Base-by-base conservation (phyloP, 2,888 invertebrate genomes). In the Phaedon cochleariae region DNA sequence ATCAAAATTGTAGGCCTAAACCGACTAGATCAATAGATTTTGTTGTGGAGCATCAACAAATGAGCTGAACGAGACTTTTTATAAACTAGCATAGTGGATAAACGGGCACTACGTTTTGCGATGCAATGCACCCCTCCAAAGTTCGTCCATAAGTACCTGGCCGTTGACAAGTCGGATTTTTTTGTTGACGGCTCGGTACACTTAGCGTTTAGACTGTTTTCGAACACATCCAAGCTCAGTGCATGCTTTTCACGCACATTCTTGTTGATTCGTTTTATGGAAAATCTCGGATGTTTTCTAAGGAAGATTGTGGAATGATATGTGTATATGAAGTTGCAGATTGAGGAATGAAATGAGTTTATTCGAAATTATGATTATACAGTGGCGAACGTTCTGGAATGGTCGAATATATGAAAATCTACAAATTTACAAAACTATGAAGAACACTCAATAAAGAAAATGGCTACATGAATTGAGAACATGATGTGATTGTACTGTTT, bases 61-160 rank as follows among this genome's bases (percentile, higher is more conserved):
- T 59, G 59, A 49, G 61, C 59, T 53, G 45, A 45, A 31, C 51
- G 53, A 63, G 12, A 57, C 45, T 34, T 58, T 63, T 59, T 59
- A 52, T 64, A 62, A 66, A 69, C 73, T 80, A 79, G 76, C 67
- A 72, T 79, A 80, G 78, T 77, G 76, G 76, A 73, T 69, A 73
- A 34, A 73, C 78, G 76, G 82, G 83, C 83, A 83, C 83, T 82
- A 82, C 81, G 74, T 79, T 79, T 73, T 71, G 81, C 81, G 78
- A 41, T 41, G 82, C 82, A 82, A 81, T 82, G 83, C 83, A 83
- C 84, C 83, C 82, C 81, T 82, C 82, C 82, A 77, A 75, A 79
- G 81, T 81, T 82, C 83, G 83, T 83, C 83, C 83, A n/a, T n/a
- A 83, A 41, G 41, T 74, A 68, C 72, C 68, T n/a, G 66, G 68